Percentiles rank a stretch among this genome's conserved stretches.
phyloP scores from a whole-genome alignment of 2,888 invertebrate species.

The Palloptera scutellata region DNA sequence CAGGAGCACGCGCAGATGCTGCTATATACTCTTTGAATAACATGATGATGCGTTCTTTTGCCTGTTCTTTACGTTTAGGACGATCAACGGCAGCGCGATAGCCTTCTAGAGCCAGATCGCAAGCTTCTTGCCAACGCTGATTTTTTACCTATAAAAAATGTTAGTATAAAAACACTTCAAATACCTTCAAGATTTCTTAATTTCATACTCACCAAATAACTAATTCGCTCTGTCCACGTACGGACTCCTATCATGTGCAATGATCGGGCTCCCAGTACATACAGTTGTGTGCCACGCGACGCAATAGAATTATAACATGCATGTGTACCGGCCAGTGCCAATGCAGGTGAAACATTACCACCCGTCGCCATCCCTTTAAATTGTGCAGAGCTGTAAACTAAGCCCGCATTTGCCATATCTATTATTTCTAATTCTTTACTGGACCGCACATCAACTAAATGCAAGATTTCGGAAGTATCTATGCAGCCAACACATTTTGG shows the following conservation, averaged over 20 bases:
- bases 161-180: not conserved
- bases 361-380: conserved; percentile 94
- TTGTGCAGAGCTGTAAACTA: conserved; percentile 86
- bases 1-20: conserved; percentile 60
- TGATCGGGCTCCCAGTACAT: conserved; percentile 74
- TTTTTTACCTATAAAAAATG: conserved; percentile 59
- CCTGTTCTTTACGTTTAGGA: conserved; percentile 62
- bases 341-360: conserved; percentile 81
- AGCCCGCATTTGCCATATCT: conserved; percentile 80
- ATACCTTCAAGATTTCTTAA: not conserved
- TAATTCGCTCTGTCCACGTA: conserved; percentile 74
- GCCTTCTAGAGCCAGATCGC: conserved; percentile 67
- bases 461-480: conserved; percentile 83
- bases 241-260: conserved; percentile 70
- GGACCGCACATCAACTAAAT: conserved; percentile 87
- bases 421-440: conserved; percentile 86
- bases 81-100: conserved; percentile 60
- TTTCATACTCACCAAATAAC: conserved; percentile 66
- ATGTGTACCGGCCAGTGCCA: conserved; percentile 69
- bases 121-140: conserved; percentile 68
- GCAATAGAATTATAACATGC: conserved; percentile 78
- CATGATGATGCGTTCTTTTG: conserved; percentile 63
- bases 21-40: conserved; percentile 65
- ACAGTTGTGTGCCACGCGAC: conserved; percentile 72
- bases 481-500: conserved; percentile 83